Evolutionary conservation across 53 echinoderm and acorn worm species (phyloP), one percentile per base, ranked within the genome.

Genomic region (Henricia sp.): DNA sequence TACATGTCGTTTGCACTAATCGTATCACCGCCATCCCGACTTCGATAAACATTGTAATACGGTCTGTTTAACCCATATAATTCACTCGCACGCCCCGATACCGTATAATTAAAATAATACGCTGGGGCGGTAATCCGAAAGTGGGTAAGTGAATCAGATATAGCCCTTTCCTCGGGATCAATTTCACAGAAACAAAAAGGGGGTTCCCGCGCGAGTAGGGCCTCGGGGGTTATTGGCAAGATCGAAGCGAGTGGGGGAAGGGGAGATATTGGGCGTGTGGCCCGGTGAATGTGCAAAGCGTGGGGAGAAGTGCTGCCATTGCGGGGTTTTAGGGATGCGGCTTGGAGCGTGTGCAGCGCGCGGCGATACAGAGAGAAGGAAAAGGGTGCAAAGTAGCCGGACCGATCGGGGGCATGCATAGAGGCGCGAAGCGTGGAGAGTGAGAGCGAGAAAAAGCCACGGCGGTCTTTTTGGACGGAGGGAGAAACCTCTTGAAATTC

Each of bases 21-120:
- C 58, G 77, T 77, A 77, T 77, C 77, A 57, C 29, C 59, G 12
- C 77, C 48, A 60, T 77, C 60, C 25, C 43, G 39, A 60, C 41
- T 77, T 60, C 41, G 40, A 60, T 60, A 77, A 77, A 77, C 60
- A 77, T 77, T 77, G 77, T 77, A 77, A 77, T 77, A 77, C 59
- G 77, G 77, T 42, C 77, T 77, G 77, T 77, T 77, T 77, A 77
- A 77, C 77, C 77, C 77, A 77, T 53, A 57, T 77, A 58, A 77
- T 77, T 77, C 77, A 77, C 59, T 77, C 59, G 42, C 77, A 77
- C 77, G 77, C 60, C 57, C 77, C 59, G 59, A 57, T 60, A 42
- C 59, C 77, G 77, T 77, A 77, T 57, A 77, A 77, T 77, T 77
- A 77, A 77, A 77, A 77, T 77, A 77, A 60, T 60, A 77, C 77